Base-by-base conservation (phyloP, 2,113 vertebrate genomes). In the Larimichthys polyactis region DNA sequence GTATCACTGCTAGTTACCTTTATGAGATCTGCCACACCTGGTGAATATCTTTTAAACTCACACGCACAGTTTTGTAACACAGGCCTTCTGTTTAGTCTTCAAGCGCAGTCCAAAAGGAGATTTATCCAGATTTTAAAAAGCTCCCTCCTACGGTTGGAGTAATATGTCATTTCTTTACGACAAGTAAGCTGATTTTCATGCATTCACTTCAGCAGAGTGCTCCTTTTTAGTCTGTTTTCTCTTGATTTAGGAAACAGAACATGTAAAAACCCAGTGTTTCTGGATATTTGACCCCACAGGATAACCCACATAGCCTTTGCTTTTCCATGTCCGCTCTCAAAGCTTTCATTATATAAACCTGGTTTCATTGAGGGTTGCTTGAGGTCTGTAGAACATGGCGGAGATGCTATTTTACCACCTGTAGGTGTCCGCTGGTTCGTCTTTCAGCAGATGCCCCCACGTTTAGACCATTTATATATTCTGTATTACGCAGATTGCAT, bases 361-460 rank as follows among this genome's bases (percentile, higher is more conserved):
- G 7, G 57, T 19, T 40, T 73, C 65, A 43, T 2, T 48, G 6
- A 44, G n/a, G 24, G 62, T 62, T 2, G 24, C 69, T 43, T 9
- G 3, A n/a, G 40, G 24, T 27, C 67, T 27, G 24, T 2, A 60
- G 59, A 79, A 52, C 22, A 1, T 44, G 10, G 6, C 7, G 11
- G 29, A 73, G 46, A 29, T 71, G 9, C 60, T 65, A n/a, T 55
- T 83, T 57, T 11, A 40, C 27, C 48, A 57, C 68, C 19, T 58
- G 14, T 46, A 43, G n/a, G 22, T 46, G 0, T 52, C 52, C 29
- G n/a, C 74, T 19, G 51, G 54, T 43, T 57, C 8, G 52, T 40
- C 48, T 75, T 29, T 71, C 17, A 16, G 11, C 15, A 16, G 29
- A 22, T 55, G 2, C 68, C n/a, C 22, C 12, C 52, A 49, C 52